Base-by-base conservation (phyloP, 2,797 vertebrate species). In the Dicrostonyx torquatus region DNA sequence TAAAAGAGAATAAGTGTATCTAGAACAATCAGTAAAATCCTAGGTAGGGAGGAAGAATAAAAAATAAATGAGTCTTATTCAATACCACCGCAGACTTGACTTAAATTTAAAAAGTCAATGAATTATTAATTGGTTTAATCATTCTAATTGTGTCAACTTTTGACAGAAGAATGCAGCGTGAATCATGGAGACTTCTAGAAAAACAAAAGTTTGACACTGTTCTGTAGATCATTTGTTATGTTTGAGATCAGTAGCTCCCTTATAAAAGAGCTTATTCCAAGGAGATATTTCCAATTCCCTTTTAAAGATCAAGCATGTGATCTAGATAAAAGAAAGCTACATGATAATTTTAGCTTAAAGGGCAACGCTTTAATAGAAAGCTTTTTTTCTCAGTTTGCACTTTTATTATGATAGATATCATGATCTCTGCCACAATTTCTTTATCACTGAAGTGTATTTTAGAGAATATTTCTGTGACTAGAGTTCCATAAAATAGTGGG, bases 111-210 rank as follows among this genome's bases (percentile, higher is more conserved):
- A 92, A 97, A 78, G 85, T 4, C 70, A 90, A 95, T 98, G 92
- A 98, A 98, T 98, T 98, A 98, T 98, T 98, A 91, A 98, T 97
- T 5, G 2, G 34, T 95, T 90, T 96, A 80, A 97, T 98, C 98
- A 98, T 96, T 60, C 89, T 97, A 97, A 98, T 98, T 97, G 93
- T 86, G 88, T 48, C 82, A 73, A 53, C 53, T 77, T 96, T 96
- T 97, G 92, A 95, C 0, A 9, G 62, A 84, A 14, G 64, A 82
- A 22, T 88, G 94, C 95, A 93, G 88, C 83, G 78, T 96, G 87
- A 93, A 43, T 40, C 55, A 93, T 70, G 50, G 29, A 93, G 62
- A 79, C 50, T 94, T 95, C 85, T 50, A 86, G 62, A 66, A 88
- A 95, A 96, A 68, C 62, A 72, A 68, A 95, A 92, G 34, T 62